phyloP scores from a whole-genome alignment of 2,113 vertebrate genomes.

The human (Homo sapiens) region DNA sequence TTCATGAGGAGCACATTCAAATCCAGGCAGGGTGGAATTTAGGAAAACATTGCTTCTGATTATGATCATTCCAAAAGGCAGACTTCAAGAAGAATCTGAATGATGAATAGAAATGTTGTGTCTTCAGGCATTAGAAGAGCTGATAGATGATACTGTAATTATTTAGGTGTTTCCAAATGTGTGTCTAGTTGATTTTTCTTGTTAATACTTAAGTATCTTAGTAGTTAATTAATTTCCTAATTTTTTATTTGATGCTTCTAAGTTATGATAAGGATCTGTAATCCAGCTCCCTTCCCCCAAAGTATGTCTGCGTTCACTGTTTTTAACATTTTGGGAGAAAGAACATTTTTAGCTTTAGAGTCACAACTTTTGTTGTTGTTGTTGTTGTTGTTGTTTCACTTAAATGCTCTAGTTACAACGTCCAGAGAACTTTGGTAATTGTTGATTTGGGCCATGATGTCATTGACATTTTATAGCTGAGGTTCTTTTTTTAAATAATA shows the following conservation, averaged over 20 bases:
- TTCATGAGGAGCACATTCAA: background rate
- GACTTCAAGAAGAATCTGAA: background rate
- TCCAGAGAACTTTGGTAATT: conserved; percentile 24
- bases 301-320: background rate
- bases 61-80: background rate
- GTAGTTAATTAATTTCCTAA: background rate
- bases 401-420: background rate
- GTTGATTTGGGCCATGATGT: conserved; percentile 11
- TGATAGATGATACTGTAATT: background rate
- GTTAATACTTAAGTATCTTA: background rate
- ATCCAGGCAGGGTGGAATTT: background rate
- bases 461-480: conserved; percentile 40
- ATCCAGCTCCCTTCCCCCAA: background rate
- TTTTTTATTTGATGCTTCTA: background rate
- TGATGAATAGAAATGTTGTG: background rate
- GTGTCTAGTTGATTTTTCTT: background rate
- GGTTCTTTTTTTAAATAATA: conserved; percentile 14
- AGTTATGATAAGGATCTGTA: background rate
- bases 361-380: background rate
- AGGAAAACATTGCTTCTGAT: background rate
- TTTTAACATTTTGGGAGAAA: conserved; percentile 42
- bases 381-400: background rate
- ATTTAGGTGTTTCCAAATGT: background rate
- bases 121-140: background rate
- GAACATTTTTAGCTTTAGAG: background rate